These are phyloP conservation scores for Aleiodes alternator DNA, from an alignment of 2,888 invertebrate species.

Conservation along the genomic window DNA sequence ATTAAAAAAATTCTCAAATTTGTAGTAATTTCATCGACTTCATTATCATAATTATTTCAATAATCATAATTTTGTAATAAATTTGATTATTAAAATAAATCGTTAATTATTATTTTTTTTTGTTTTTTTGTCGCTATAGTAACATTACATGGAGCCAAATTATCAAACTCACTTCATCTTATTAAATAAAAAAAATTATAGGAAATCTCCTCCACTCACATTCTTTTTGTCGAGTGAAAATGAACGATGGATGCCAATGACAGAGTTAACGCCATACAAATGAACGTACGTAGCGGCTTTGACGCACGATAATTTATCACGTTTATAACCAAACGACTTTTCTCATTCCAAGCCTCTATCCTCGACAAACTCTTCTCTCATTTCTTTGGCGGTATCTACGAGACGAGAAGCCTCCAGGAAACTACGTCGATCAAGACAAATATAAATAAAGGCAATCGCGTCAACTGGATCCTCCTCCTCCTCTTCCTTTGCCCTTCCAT, in stretches of 20 bases:
- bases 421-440: conserved; percentile 57
- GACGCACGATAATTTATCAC: conserved; percentile 73
- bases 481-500: conserved; percentile 37
- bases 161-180: conserved; percentile 15
- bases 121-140: too few species aligned
- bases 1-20: too few species aligned
- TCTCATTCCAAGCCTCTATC: conserved; percentile 45
- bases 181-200: conserved; percentile 43
- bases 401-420: conserved; percentile 44
- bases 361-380: conserved; percentile 34
- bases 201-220: conserved; percentile 38
- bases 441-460: conserved; percentile 73
- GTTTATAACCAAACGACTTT: conserved; percentile 49
- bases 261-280: conserved; percentile 73
- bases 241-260: conserved; percentile 73
- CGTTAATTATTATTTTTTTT: too few species aligned
- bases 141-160: too few species aligned
- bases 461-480: conserved; percentile 46
- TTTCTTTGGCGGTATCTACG: conserved; percentile 27
- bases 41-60: too few species aligned
- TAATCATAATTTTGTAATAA: too few species aligned
- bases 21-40: too few species aligned
- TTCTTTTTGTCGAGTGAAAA: conserved; percentile 57
- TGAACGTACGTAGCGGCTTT: conserved; percentile 73
- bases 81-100: too few species aligned